These are phyloP conservation scores for Philonicus albiceps DNA, from an alignment of 2,888 invertebrate genomes.

Conservation along the genomic window DNA sequence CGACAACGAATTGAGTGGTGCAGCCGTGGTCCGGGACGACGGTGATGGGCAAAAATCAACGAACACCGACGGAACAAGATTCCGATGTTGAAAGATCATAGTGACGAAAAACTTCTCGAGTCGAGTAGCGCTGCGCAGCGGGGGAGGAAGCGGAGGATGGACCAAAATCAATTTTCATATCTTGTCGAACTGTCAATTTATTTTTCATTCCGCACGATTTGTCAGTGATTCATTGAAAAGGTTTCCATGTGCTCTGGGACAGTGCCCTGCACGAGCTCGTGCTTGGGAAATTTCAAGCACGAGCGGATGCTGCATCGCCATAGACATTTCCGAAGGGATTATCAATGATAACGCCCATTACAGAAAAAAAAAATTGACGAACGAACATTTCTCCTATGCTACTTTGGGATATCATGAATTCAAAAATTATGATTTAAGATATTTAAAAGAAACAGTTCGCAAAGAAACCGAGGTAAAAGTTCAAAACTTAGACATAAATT, in stretches of 20 bases:
- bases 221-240: constrained; percentile 5
- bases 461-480: too few species aligned
- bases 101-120: background rate
- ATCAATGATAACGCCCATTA: background rate
- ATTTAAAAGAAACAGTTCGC: too few species aligned
- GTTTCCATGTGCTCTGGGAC: background rate
- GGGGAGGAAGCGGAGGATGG: background rate
- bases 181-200: constrained; percentile 36
- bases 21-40: background rate
- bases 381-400: background rate
- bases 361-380: background rate
- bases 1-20: background rate
- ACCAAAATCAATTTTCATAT: constrained; percentile 30
- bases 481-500: too few species aligned
- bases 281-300: background rate
- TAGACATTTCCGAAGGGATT: background rate
- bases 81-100: background rate
- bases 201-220: constrained; percentile 16
- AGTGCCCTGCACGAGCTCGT: background rate
- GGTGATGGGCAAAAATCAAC: background rate
- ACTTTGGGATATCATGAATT: too few species aligned
- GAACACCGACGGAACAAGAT: background rate
- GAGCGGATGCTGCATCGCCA: background rate
- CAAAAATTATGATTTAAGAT: too few species aligned
- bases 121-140: background rate